Conservation (phyloP, 1,140 invertebrate genomes). For the Galleria mellonella region DNA sequence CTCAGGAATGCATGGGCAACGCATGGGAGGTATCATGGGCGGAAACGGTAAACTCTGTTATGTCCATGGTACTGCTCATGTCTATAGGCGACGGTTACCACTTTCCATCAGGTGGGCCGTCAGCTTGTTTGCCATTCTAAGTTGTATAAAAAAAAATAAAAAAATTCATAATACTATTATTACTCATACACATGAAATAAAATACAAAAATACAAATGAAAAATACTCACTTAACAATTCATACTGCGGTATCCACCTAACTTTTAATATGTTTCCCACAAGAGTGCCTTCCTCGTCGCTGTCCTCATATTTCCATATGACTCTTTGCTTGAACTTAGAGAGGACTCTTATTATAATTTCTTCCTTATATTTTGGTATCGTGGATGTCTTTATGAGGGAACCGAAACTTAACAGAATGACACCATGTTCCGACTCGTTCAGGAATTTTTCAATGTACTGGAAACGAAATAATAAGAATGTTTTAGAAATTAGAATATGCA, state of each 20-base stretch:
- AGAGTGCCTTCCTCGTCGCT: conserved; percentile 54
- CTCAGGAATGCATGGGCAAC: too few species aligned
- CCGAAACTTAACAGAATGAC: conserved; percentile 81
- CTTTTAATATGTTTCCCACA: conserved; percentile 56
- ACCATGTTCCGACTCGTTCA: conserved; percentile 78
- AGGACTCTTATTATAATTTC: conserved; percentile 70
- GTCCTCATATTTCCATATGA: conserved; percentile 82
- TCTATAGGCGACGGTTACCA: too few species aligned
- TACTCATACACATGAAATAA: too few species aligned
- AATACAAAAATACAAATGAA: too few species aligned
- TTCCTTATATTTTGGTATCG: conserved; percentile 62
- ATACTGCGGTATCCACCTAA: conserved; percentile 79
- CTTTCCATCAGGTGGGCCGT: too few species aligned
- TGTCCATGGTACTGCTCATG: too few species aligned
- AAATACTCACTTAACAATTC: conserved; percentile 74
- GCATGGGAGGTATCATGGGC: too few species aligned
- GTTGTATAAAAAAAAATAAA: too few species aligned
- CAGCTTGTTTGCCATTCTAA: too few species aligned
- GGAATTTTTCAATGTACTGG: conserved; percentile 78
- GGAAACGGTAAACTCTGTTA: too few species aligned
- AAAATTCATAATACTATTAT: too few species aligned
- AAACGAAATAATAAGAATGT: conserved; percentile 17
- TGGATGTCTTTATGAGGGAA: conserved; percentile 74
- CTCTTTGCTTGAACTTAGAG: conserved; percentile 71
- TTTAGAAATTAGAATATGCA: too few species aligned